These are phyloP conservation scores for Hydropsyche betteni DNA, from an alignment of 2,888 invertebrate species.

Conservation along the genomic window DNA sequence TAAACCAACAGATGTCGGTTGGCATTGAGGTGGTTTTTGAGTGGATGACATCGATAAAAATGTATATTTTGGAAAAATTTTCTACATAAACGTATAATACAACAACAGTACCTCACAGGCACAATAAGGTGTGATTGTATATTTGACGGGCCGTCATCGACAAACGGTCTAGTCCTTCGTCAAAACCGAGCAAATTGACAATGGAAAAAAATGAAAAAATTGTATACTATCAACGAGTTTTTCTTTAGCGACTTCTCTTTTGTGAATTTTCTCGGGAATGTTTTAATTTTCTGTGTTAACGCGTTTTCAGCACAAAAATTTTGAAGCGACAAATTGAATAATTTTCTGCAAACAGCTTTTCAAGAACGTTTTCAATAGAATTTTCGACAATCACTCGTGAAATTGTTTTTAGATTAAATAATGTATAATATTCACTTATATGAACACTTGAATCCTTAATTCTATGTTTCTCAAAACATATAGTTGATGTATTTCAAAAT, in stretches of 20 bases:
- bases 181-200: conserved; percentile 13
- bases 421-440: too few relatives aligned
- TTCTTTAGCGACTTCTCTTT: neutral
- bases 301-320: neutral
- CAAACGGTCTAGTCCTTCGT: conserved; percentile 31
- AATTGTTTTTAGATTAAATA: too few relatives aligned
- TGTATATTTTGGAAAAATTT: neutral
- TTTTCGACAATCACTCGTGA: too few relatives aligned
- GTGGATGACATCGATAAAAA: too few relatives aligned
- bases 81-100: neutral
- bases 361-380: too few relatives aligned
- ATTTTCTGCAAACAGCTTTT: too few relatives aligned
- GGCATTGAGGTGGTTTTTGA: too few relatives aligned
- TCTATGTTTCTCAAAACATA: too few relatives aligned
- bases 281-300: conserved; percentile 16
- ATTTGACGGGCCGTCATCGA: conserved; percentile 30
- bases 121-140: conserved; percentile 28
- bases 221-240: conserved; percentile 4
- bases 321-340: too few relatives aligned
- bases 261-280: conserved; percentile 1
- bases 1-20: too few relatives aligned
- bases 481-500: too few relatives aligned
- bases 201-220: conserved; percentile 1
- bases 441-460: too few relatives aligned
- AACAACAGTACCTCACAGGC: neutral